A percentile compares a stretch with the other conserved stretches of the same genome.
These are phyloP conservation scores for Xenopus petersii DNA, from an alignment of 2,797 vertebrate genomes.

Conservation along the genomic window DNA sequence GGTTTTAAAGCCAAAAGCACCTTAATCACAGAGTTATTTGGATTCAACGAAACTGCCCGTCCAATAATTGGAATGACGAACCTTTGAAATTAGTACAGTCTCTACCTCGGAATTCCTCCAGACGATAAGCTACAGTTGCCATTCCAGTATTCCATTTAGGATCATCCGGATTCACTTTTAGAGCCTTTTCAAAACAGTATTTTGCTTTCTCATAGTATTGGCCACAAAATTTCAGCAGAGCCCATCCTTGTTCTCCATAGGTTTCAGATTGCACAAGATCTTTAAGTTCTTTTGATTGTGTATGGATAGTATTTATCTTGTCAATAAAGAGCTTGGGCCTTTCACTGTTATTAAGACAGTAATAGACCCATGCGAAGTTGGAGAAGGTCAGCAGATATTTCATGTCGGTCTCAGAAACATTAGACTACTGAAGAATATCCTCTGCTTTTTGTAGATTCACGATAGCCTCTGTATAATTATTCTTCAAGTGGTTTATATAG, in stretches of 20 bases:
- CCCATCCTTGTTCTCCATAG: constrained; percentile 72
- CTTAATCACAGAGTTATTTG: constrained; percentile 57
- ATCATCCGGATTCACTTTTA: constrained; percentile 63
- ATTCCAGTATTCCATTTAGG: constrained; percentile 67
- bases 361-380: constrained; percentile 73
- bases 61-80: constrained; percentile 54
- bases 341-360: constrained; percentile 55
- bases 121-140: constrained; percentile 62
- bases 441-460: constrained; percentile 63
- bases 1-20: constrained; percentile 68
- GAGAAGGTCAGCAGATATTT: constrained; percentile 70
- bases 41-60: constrained; percentile 61
- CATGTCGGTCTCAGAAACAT: constrained; percentile 53
- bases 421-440: constrained; percentile 46
- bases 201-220: constrained; percentile 62
- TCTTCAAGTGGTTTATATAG: constrained; percentile 66
- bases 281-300: constrained; percentile 16
- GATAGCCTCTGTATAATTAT: constrained; percentile 63
- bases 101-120: constrained; percentile 17
- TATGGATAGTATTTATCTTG: constrained; percentile 58
- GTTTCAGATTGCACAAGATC: constrained; percentile 59
- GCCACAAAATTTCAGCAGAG: constrained; percentile 63
- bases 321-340: constrained; percentile 61
- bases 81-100: accelerated
- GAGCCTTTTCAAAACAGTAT: constrained; percentile 69